phyloP scores from a whole-genome alignment of 1,140 invertebrate genomes.

The silkworm (Bombyx mori) region ASM3026992v2 NC_085121.1:10133501-10134000 shows the following conservation, averaged over 20 bases:
- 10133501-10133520: conserved; percentile 81
- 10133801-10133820: conserved; percentile 71
- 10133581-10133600: conserved; percentile 76
- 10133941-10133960: no score
- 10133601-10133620: conserved; percentile 63
- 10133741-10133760: conserved; percentile 81
- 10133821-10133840: conserved; percentile 71
- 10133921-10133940: no score
- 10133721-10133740: conserved; percentile 81
- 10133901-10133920: no score
- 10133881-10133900: no score
- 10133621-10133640: background rate
- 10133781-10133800: conserved; percentile 73
- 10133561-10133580: conserved; percentile 76
- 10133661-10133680: background rate
- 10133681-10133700: background rate
- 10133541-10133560: conserved; percentile 81
- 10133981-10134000: no score
- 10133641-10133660: background rate
- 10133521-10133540: conserved; percentile 82
- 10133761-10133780: conserved; percentile 82
- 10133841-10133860: conserved; percentile 34
- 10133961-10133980: no score
- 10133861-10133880: conserved; percentile 49
- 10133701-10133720: conserved; percentile 77